A percentile compares a stretch with the other conserved stretches of the same genome.
Evolutionary conservation across 2,113 vertebrate genomes (phyloP).

Genomic region (Pogonocichla stellata): DNA sequence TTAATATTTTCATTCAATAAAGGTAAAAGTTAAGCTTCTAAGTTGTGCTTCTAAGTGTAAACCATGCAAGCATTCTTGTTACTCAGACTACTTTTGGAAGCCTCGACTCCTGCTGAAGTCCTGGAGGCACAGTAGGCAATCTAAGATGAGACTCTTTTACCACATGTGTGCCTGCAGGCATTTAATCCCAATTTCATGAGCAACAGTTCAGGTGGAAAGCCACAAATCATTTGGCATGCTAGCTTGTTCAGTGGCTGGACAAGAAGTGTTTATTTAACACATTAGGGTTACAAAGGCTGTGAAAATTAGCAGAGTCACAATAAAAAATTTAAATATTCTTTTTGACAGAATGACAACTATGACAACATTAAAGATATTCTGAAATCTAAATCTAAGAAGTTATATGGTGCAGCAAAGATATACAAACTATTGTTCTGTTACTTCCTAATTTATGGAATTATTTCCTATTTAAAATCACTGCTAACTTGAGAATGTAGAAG

Average conservation of each 20-base stretch:
- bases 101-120: neutral
- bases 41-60: neutral
- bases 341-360: neutral
- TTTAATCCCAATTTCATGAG: neutral
- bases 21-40: neutral
- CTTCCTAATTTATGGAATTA: neutral
- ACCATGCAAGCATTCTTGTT: neutral
- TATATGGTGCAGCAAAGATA: accelerated
- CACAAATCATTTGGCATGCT: conserved; percentile 11
- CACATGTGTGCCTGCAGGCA: neutral
- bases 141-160: neutral
- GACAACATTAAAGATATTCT: neutral
- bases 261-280: conserved; percentile 39
- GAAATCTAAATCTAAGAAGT: neutral
- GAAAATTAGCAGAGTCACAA: conserved; percentile 4
- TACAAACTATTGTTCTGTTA: neutral
- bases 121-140: neutral
- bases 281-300: conserved; percentile 11
- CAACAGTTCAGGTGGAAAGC: conserved; percentile 32
- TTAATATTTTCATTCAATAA: neutral
- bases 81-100: neutral
- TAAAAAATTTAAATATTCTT: neutral
- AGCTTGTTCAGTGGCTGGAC: conserved; percentile 6
- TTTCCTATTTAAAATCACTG: neutral
- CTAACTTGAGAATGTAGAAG: neutral